Conservation (phyloP, 2,888 invertebrate genomes). For the Spilosoma lubricipeda region DNA sequence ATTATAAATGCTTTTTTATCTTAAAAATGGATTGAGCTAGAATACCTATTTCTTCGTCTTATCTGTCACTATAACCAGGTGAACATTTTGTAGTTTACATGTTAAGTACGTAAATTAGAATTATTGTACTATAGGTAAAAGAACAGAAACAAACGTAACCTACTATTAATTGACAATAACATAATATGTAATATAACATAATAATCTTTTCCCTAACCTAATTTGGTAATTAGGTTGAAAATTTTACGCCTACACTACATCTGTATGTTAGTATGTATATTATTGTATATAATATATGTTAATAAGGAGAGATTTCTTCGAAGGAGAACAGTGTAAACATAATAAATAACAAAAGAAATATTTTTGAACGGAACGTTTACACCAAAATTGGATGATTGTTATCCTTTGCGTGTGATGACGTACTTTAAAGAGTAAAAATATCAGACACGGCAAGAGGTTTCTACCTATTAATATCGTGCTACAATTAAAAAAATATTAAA, state of each 20-base stretch:
- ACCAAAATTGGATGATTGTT: constrained; percentile 76
- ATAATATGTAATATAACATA: too few species aligned
- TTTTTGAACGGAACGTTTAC: constrained; percentile 63
- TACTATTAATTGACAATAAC: neutral
- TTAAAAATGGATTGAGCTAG: neutral
- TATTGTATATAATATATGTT: constrained; percentile 5
- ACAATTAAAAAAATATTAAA: too few species aligned
- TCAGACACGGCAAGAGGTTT: constrained; percentile 23
- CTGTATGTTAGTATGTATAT: constrained; percentile 10
- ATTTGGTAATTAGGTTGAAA: constrained; percentile 23
- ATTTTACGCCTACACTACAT: constrained; percentile 23
- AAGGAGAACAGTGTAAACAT: constrained; percentile 69
- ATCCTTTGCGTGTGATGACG: constrained; percentile 50
- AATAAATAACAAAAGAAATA: constrained; percentile 68
- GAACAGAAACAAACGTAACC: constrained; percentile 26
- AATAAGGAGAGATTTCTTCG: constrained; percentile 59
- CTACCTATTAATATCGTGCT: neutral
- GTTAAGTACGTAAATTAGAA: too few species aligned
- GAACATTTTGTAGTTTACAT: neutral
- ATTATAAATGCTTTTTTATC: neutral
- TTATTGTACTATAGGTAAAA: constrained; percentile 45
- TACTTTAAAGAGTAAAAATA: constrained; percentile 47
- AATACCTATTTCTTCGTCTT: neutral
- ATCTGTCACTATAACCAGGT: neutral
- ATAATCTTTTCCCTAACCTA: constrained; percentile 23